Conservation (phyloP, 1,140 invertebrate species). For the Orchesella cincta region DNA sequence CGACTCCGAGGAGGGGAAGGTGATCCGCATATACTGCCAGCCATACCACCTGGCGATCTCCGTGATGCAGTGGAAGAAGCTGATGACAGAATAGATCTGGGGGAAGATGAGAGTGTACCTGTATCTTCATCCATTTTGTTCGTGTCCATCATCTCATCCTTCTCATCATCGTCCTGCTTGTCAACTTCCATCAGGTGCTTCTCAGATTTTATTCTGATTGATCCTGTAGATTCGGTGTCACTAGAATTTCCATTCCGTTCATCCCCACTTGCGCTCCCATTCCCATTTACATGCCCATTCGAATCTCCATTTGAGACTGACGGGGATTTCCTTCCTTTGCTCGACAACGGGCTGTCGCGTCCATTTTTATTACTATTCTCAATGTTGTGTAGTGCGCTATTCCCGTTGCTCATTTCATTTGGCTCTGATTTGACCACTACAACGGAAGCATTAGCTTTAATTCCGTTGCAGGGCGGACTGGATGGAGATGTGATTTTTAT, state of each 20-base stretch:
- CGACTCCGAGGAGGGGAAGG: slow-evolving; percentile 12
- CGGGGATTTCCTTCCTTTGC: neutral
- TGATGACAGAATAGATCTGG: slow-evolving; percentile 21
- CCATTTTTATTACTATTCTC: neutral
- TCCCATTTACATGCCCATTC: slow-evolving; percentile 34
- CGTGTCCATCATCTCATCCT: slow-evolving; percentile 32
- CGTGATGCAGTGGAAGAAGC: slow-evolving; percentile 15
- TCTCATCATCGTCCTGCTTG: slow-evolving; percentile 29
- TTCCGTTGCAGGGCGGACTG: slow-evolving; percentile 15
- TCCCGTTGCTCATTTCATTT: neutral
- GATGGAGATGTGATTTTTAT: slow-evolving; percentile 28
- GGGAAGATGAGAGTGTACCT: slow-evolving; percentile 22
- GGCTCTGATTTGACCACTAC: slow-evolving; percentile 47
- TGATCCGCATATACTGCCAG: neutral
- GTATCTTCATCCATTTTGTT: slow-evolving; percentile 31
- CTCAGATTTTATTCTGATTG: slow-evolving; percentile 38
- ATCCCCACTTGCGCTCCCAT: neutral
- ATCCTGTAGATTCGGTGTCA: slow-evolving; percentile 14
- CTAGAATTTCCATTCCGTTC: slow-evolving; percentile 29
- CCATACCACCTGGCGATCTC: neutral
- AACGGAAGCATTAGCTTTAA: slow-evolving; percentile 11
- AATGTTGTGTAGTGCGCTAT: neutral
- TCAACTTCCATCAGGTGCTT: slow-evolving; percentile 31
- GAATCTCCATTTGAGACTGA: neutral
- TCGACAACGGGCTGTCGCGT: neutral